Conservation (phyloP, 2,113 vertebrate genomes). For the Burhinus bistriatus region DNA sequence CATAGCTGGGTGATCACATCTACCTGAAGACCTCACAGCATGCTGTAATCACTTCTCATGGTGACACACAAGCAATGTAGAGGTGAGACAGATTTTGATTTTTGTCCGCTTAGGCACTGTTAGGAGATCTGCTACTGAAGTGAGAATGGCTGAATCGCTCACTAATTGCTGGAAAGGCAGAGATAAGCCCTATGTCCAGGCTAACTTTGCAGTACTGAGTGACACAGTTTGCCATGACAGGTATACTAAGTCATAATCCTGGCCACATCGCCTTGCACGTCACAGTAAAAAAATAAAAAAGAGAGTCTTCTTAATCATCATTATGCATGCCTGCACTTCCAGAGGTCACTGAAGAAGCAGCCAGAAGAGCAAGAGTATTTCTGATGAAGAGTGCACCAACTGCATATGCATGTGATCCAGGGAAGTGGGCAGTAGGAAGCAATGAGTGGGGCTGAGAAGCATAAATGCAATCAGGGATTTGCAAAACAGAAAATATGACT, state of each 20-base stretch:
- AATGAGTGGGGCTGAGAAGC: not conserved
- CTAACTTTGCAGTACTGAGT: not conserved
- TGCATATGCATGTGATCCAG: rapidly evolving
- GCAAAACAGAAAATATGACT: not conserved
- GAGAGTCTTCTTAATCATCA: not conserved
- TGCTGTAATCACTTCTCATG: not conserved
- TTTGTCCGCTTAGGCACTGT: not conserved
- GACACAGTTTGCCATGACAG: not conserved
- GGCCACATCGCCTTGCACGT: rapidly evolving
- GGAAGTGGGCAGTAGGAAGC: not conserved
- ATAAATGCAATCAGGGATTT: not conserved
- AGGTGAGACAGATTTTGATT: not conserved
- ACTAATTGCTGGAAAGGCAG: not conserved
- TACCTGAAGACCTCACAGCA: not conserved
- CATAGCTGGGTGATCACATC: not conserved
- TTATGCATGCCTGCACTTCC: not conserved
- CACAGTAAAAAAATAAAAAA: not conserved
- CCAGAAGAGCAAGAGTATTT: not conserved
- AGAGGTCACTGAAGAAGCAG: not conserved
- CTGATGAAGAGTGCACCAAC: not conserved
- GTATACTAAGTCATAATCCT: not conserved
- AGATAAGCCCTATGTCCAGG: not conserved
- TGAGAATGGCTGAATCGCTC: not conserved
- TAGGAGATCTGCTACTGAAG: not conserved
- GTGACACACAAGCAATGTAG: not conserved